phyloP scores from a whole-genome alignment of 2,113 vertebrate genomes.

The Passer montanus region DNA sequence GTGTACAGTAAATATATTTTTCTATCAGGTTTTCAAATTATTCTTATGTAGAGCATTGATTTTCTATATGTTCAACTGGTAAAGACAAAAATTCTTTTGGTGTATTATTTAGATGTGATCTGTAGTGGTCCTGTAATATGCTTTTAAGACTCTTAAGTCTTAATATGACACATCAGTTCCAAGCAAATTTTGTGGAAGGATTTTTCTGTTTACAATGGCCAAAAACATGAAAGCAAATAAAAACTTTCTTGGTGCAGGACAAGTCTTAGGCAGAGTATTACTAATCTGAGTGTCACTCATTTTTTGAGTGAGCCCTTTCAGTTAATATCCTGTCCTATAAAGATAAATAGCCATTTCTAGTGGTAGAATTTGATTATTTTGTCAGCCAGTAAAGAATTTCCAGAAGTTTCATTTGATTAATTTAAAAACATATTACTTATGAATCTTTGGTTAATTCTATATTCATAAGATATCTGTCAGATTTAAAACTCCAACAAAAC shows the following conservation, averaged over 20 bases:
- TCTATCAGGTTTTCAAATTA: constrained; percentile 9
- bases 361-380: not conserved
- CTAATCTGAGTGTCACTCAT: not conserved
- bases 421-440: not conserved
- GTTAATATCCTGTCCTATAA: not conserved
- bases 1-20: constrained; percentile 14
- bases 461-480: not conserved
- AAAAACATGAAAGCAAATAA: not conserved
- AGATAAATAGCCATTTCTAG: not conserved
- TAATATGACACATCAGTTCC: not conserved
- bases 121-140: not conserved
- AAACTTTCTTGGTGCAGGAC: not conserved
- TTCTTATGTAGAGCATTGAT: not conserved
- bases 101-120: not conserved
- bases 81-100: not conserved
- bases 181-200: not conserved
- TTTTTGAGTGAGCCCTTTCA: not conserved
- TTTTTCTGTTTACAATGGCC: not conserved
- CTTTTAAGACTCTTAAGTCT: not conserved
- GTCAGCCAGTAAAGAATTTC: not conserved
- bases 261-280: not conserved
- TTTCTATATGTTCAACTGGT: not conserved
- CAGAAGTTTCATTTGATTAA: not conserved
- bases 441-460: not conserved
- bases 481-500: not conserved